Evolutionary conservation across 2,888 invertebrate genomes (phyloP), one percentile per base, ranked within the genome.

Genomic region (Diarsia dahlii): DNA sequence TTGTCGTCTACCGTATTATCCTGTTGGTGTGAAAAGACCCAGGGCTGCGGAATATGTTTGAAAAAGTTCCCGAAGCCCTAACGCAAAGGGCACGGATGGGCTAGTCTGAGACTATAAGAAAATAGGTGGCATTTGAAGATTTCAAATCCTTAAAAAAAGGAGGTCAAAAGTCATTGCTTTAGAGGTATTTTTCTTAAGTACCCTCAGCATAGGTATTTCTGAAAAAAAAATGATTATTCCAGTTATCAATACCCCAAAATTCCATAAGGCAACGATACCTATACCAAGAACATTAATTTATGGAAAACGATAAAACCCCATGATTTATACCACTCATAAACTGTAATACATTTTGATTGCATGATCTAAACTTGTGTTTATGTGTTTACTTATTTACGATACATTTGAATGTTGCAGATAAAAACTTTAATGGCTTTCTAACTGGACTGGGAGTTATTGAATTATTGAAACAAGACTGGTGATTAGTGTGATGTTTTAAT

Each of bases 271-370:
- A 39, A 68, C 72, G 68, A 72, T 78, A 28, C 28, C 28, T 28
- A 83, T 73, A 83, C 78, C 65, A 67, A 70, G 18, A n/a, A 23
- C 74, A 81, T 79, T 70, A 81, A 83, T 83, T 83, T 74, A 83
- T 74, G 80, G 46, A 70, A 79, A 83, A 34, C 80, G 50, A 83
- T 81, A 81, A 80, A 81, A 73, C 45, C 20, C 5, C 23, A 84
- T 81, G 81, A 81, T 81, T 79, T 83, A 83, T 84, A 54, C 52
- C 48, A 70, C 69, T 83, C 80, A 79, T 81, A 81, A 83, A 83
- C 56, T 58, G 56, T 70, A n/a, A 79, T 72, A 84, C 52, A 74
- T 70, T 80, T 74, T 81, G 81, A 81, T 81, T 74, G 74, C 81
- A 63, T 70, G 74, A 79, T 84, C 84, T 79, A 54, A 74, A 63